Base-by-base conservation (phyloP, 2,113 vertebrate genomes). In the Sceloporus tristichus region DNA sequence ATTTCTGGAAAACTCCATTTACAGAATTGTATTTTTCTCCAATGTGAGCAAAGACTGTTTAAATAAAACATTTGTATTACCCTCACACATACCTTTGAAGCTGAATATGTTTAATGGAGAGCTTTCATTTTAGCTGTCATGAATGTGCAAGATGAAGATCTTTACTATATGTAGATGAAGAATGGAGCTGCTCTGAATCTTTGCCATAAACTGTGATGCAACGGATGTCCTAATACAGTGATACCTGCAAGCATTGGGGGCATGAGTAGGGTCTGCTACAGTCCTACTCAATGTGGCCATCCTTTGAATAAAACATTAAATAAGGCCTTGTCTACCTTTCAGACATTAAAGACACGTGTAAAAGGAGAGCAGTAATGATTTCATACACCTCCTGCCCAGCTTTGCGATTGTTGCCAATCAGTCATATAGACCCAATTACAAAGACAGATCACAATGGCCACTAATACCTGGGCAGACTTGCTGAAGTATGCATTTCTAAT, bases 261-360 rank as follows among this genome's bases (percentile, higher is more conserved):
- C 59, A 62, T 18, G 59, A 18, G 18, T 62, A 62, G 59, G 7
- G 86, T 40, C 21, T 68, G 3, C 21, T 86, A 29, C 83, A 90
- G 77, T 74, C 38, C 2, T 75, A 11, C 4, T 68, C 68, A 85
- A 62, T 90, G 89, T 93, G 53, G 89, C 86, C 73, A n/a, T 70
- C 81, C 48, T 91, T 84, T 92, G n/a, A 88, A 90, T 93, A 89
- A 95, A 95, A 94, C 85, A 95, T 84, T 94, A 95, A 93, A 93
- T 91, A 94, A 93, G 85, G 16, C 59, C 65, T 85, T 94, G 93
- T 93, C 87, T 94, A 82, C 82, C 93, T 88, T 89, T 40, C 88
- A 91, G 88, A 9, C 86, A 83, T 91, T 91, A 89, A 77, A 85
- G 86, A 92, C 90, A 86, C 84, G 40, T 83, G 90, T 94, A 84